Base-by-base conservation (phyloP, 2,888 invertebrate genomes). In the Deilephila elpenor region DNA sequence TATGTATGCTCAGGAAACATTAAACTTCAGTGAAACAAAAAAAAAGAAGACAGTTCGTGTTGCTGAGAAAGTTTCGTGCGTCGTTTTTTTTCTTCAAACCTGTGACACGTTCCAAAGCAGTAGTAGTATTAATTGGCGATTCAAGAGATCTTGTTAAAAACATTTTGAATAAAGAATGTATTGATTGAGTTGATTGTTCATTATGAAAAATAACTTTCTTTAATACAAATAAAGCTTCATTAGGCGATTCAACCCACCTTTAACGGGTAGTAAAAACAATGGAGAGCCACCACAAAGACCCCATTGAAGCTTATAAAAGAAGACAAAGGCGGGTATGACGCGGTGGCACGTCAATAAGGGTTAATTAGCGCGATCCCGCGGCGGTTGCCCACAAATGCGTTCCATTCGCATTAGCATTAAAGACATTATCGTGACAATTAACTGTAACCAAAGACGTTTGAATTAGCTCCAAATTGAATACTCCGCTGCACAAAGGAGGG, bases 321-420 rank as follows among this genome's bases (percentile, higher is more conserved):
- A 56, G 56, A 56, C 56, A 56, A 56, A 56, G n/a, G 56, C 56
- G 56, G n/a, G 56, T 56, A 56, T 56, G 56, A n/a, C 56, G n/a
- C 17, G 56, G 56, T n/a, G 56, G 56, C 56, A 64, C 37, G 32
- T 64, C 64, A 64, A 64, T 64, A 37, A 19, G 11, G 34, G 20
- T 20, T 37, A 64, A 64, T 64, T 56, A 56, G 56, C 56, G 56
- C 20, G 73, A 74, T 80, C 77, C 74, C 75, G 51, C 78, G 79
- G 81, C 79, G 82, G 83, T 83, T 79, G 81, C 77, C 81, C 84
- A 77, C 83, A 80, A 83, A 81, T 78, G 79, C 79, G 79, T 83
- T 81, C 80, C 80, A 81, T 84, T 80, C 80, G 80, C 80, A 83
- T 86, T 85, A 84, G 81, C 84, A 83, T 83, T 84, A 80, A 86